phyloP scores from a whole-genome alignment of 2,797 vertebrate species.

The Cuniculus paca region DNA sequence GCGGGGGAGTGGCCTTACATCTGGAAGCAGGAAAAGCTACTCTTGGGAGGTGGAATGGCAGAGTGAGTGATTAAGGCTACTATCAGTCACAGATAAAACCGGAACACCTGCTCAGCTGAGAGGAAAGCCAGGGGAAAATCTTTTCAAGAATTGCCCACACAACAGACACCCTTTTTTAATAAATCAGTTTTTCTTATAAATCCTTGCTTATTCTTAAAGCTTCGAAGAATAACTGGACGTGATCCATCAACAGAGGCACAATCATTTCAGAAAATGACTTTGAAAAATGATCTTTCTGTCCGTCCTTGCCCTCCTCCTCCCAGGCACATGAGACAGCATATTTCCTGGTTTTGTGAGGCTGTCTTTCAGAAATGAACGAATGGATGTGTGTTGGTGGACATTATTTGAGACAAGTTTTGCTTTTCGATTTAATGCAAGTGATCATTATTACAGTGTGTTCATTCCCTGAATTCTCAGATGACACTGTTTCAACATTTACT shows the following conservation, averaged over 20 bases:
- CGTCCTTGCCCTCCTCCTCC: not conserved
- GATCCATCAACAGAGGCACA: slow-evolving; percentile 41
- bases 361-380: not conserved
- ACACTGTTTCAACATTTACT: slow-evolving; percentile 75
- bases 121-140: slow-evolving; percentile 20
- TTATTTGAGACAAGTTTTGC: slow-evolving; percentile 54
- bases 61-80: slow-evolving; percentile 23
- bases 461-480: slow-evolving; percentile 62
- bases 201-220: slow-evolving; percentile 75
- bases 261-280: slow-evolving; percentile 78
- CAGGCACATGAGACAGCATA: slow-evolving; percentile 35
- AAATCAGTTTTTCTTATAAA: slow-evolving; percentile 30
- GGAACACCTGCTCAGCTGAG: slow-evolving; percentile 54
- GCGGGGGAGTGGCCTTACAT: slow-evolving; percentile 70
- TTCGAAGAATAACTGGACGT: slow-evolving; percentile 59
- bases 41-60: slow-evolving; percentile 26
- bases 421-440: slow-evolving; percentile 52
- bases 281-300: slow-evolving; percentile 33
- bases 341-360: slow-evolving; percentile 59
- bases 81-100: slow-evolving; percentile 39
- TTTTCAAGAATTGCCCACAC: slow-evolving; percentile 66
- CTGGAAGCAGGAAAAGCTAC: slow-evolving; percentile 50
- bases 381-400: not conserved
- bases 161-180: not conserved
- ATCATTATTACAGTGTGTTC: slow-evolving; percentile 45